phyloP scores from a whole-genome alignment of 2,888 invertebrate species.

The Calameuta idolon region DNA sequence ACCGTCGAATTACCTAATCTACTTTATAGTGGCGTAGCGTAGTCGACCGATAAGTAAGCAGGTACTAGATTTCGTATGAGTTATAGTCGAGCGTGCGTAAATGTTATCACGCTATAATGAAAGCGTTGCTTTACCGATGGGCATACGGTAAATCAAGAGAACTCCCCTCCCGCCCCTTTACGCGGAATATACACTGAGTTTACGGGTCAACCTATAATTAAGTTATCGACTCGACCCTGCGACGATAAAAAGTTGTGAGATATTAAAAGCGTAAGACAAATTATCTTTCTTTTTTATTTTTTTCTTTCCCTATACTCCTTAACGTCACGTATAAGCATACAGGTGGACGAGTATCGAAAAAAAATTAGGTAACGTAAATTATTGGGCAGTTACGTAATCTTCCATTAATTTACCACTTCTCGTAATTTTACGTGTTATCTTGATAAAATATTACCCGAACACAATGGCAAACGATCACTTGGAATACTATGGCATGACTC shows the following conservation, averaged over 20 bases:
- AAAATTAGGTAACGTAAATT: not conserved
- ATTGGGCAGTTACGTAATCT: not conserved
- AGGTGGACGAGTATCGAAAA: not conserved
- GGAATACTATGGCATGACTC: not conserved
- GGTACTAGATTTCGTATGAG: constrained; percentile 51
- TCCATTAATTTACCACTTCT: not conserved
- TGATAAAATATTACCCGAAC: not conserved
- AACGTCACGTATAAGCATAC: not conserved
- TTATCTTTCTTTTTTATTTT: not conserved
- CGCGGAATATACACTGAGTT: not conserved
- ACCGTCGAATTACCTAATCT: constrained; percentile 50
- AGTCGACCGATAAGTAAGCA: constrained; percentile 8
- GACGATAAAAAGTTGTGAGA: not conserved
- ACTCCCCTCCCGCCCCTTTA: constrained; percentile 16
- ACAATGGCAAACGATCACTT: not conserved
- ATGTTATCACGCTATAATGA: constrained; percentile 57
- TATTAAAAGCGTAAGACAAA: not conserved
- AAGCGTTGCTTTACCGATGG: constrained; percentile 50
- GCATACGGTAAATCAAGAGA: constrained; percentile 49
- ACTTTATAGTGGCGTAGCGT: constrained; percentile 4
- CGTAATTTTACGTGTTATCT: not conserved
- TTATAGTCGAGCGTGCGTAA: constrained; percentile 51
- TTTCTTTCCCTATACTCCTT: not conserved
- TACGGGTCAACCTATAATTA: constrained; percentile 12
- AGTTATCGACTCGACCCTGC: constrained; percentile 5